phyloP scores from a whole-genome alignment of 2,888 invertebrate species.

The Parascotia fuliginaria region DNA sequence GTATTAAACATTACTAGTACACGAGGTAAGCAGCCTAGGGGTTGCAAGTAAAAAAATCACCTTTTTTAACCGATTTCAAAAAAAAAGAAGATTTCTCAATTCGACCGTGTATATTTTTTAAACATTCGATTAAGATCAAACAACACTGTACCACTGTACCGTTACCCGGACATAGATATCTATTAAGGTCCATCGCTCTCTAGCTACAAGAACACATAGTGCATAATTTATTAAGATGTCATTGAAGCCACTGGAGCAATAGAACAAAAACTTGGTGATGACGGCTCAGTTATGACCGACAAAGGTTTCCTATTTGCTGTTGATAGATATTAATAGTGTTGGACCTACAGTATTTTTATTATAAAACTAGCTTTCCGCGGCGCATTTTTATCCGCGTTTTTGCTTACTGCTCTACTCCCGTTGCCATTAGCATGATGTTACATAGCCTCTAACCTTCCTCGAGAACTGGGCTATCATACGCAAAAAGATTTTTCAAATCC shows the following conservation, averaged over 20 bases:
- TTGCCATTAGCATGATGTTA: background rate
- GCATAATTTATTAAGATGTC: constrained; percentile 16
- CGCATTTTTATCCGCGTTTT: too few species aligned
- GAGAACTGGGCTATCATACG: background rate
- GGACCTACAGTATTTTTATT: too few species aligned
- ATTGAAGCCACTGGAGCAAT: constrained; percentile 32
- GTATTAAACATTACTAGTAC: too few species aligned
- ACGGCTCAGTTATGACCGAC: background rate
- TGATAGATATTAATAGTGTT: too few species aligned
- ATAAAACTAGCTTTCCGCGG: too few species aligned
- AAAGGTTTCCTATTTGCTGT: constrained; percentile 6
- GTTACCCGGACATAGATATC: background rate
- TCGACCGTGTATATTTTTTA: too few species aligned
- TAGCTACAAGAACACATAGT: constrained; percentile 15
- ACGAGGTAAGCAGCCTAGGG: too few species aligned
- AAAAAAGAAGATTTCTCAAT: too few species aligned
- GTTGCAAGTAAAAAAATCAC: too few species aligned
- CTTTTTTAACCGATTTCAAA: too few species aligned
- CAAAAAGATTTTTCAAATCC: background rate
- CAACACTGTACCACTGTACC: background rate
- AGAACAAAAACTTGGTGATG: constrained; percentile 17
- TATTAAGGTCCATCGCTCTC: background rate
- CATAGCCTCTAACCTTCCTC: background rate
- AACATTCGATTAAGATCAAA: too few species aligned
- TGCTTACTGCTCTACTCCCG: background rate